These are phyloP conservation scores for Falco novaeseelandiae DNA, from an alignment of 2,797 vertebrate genomes.

Conservation along the genomic window DNA sequence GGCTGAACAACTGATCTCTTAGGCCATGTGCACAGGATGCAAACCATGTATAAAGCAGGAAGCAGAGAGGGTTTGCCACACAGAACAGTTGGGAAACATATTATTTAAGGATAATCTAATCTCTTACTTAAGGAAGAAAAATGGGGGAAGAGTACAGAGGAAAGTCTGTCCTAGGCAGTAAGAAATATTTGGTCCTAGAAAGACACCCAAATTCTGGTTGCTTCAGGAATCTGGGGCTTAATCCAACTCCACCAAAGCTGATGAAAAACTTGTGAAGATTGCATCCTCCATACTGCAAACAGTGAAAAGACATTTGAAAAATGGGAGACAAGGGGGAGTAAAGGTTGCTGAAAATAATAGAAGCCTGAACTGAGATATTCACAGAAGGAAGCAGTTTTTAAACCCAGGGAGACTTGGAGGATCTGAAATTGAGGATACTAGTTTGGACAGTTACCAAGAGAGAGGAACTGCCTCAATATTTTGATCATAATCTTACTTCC, in stretches of 20 bases:
- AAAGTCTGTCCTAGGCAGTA: background rate
- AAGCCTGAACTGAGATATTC: background rate
- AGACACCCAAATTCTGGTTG: background rate
- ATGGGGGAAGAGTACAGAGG: background rate
- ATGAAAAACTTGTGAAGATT: background rate
- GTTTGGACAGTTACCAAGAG: background rate
- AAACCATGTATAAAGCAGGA: conserved; percentile 12
- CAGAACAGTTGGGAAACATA: conserved; percentile 14
- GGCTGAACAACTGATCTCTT: conserved; percentile 29
- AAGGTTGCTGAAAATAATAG: background rate
- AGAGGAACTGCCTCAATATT: background rate
- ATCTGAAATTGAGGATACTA: background rate
- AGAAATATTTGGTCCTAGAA: background rate
- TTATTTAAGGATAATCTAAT: conserved; percentile 31
- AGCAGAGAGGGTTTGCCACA: background rate
- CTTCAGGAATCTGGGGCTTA: background rate
- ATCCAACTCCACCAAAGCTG: background rate
- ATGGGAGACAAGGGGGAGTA: background rate
- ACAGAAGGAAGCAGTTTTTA: background rate
- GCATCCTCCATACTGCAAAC: background rate
- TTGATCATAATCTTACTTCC: background rate
- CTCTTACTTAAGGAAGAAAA: background rate
- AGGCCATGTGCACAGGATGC: conserved; percentile 26
- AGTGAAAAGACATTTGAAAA: background rate
- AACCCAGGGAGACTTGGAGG: background rate